These are phyloP conservation scores for Mimumesa dahlbomi DNA, from an alignment of 2,888 invertebrate species.

Conservation along the genomic window DNA sequence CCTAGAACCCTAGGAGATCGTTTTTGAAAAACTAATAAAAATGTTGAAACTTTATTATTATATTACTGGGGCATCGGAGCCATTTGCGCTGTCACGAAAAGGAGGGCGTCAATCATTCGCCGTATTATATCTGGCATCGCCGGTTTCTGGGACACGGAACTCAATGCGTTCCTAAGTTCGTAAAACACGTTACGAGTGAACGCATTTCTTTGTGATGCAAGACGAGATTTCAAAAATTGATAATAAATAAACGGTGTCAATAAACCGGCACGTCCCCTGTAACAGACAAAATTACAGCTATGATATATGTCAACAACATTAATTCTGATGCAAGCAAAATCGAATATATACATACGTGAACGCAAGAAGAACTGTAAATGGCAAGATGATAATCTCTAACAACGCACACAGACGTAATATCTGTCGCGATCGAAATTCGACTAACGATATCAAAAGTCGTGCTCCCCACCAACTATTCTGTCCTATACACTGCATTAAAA, in stretches of 20 bases:
- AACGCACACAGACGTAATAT: conserved; percentile 95
- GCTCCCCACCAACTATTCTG: conserved; percentile 95
- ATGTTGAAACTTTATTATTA: conserved; percentile 11
- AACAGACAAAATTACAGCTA: conserved; percentile 58
- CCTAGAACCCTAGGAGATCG: conserved; percentile 60
- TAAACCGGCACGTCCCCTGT: conserved; percentile 93
- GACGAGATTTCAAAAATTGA: conserved; percentile 95
- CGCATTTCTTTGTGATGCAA: conserved; percentile 97
- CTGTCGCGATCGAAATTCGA: conserved; percentile 94
- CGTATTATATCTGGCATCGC: conserved; percentile 86
- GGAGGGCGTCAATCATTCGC: conserved; percentile 83
- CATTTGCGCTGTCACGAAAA: conserved; percentile 88
- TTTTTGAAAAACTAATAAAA: conserved; percentile 37
- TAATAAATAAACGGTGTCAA: conserved; percentile 98
- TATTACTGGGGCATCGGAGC: conserved; percentile 82
- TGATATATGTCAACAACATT: not conserved
- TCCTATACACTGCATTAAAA: conserved; percentile 87
- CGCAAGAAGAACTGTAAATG: conserved; percentile 89
- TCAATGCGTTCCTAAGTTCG: conserved; percentile 89
- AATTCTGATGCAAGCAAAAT: not conserved
- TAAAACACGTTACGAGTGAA: conserved; percentile 96
- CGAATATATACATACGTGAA: conserved; percentile 87
- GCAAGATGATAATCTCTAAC: conserved; percentile 96
- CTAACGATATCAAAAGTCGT: conserved; percentile 91
- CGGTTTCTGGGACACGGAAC: conserved; percentile 86